A percentile compares a stretch with the other conserved stretches of the same genome.
phyloP scores from a whole-genome alignment of 2,888 invertebrate genomes.

The Sturmia bella region DNA sequence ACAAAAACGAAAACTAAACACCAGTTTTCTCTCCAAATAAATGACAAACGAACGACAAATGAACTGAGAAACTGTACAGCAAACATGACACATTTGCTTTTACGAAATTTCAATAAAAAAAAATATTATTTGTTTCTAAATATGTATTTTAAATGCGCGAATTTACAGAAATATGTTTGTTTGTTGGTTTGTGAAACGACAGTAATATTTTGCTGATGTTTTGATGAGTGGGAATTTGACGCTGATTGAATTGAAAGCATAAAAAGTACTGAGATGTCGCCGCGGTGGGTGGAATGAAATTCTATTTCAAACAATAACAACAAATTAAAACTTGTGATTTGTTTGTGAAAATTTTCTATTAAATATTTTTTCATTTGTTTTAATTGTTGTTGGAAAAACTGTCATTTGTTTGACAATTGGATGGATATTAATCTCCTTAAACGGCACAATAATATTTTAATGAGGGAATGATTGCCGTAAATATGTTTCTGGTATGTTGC shows the following conservation, averaged over 20 bases:
- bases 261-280: conserved; percentile 17
- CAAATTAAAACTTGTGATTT: conserved; percentile 48
- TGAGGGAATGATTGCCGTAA: neutral
- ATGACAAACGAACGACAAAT: conserved; percentile 34
- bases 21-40: conserved; percentile 28
- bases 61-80: neutral
- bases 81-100: conserved; percentile 1
- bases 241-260: conserved; percentile 41
- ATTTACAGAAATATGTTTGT: neutral
- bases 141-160: conserved; percentile 12
- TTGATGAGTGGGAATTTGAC: conserved; percentile 18
- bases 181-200: neutral
- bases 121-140: conserved; percentile 17
- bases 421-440: neutral
- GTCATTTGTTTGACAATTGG: conserved; percentile 8
- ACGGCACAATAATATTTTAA: conserved; percentile 1
- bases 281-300: conserved; percentile 28
- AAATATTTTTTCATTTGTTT: neutral
- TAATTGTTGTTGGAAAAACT: conserved; percentile 25
- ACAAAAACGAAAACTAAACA: conserved; percentile 34
- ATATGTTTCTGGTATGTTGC: conserved; percentile 1
- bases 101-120: conserved; percentile 14
- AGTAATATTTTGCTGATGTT: conserved; percentile 8
- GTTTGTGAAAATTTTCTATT: conserved; percentile 46
- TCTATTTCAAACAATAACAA: conserved; percentile 22